Percentiles rank a stretch among this genome's conserved stretches.
Evolutionary conservation across 2,113 vertebrate species (phyloP).

Genomic region (Zingel zingel): DNA sequence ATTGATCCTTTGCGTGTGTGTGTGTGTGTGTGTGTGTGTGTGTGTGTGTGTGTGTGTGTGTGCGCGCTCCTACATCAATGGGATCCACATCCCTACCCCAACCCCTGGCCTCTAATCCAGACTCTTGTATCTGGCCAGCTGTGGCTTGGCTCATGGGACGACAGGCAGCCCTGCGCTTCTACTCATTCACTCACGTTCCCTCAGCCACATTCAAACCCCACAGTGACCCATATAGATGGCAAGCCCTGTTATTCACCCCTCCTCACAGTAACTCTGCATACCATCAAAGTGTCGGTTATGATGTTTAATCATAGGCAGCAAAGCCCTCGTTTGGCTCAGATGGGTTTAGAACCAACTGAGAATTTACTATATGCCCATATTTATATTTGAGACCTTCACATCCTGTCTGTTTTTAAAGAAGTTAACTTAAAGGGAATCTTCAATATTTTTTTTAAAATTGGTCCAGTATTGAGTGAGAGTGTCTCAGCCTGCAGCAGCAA

Average conservation of each 20-base stretch:
- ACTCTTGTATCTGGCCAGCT: slow-evolving; percentile 65
- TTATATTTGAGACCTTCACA: background rate
- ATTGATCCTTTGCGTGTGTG: slow-evolving; percentile 37
- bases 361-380: background rate
- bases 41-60: slow-evolving; percentile 7
- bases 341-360: background rate
- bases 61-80: slow-evolving; percentile 43
- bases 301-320: slow-evolving; percentile 46
- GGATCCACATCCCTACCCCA: slow-evolving; percentile 48
- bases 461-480: too few species aligned
- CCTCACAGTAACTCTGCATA: slow-evolving; percentile 18
- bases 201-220: slow-evolving; percentile 44
- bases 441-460: too few species aligned
- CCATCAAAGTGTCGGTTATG: slow-evolving; percentile 52
- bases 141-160: slow-evolving; percentile 50
- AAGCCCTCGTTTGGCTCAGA: background rate
- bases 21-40: slow-evolving; percentile 3
- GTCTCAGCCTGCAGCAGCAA: too few species aligned
- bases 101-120: slow-evolving; percentile 67
- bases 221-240: slow-evolving; percentile 40
- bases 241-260: slow-evolving; percentile 51
- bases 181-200: slow-evolving; percentile 30
- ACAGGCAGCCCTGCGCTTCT: slow-evolving; percentile 39
- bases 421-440: background rate
- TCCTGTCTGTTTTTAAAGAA: background rate